phyloP scores from a whole-genome alignment of 2,113 vertebrate genomes.

The Sminthopsis crassicaudata region DNA sequence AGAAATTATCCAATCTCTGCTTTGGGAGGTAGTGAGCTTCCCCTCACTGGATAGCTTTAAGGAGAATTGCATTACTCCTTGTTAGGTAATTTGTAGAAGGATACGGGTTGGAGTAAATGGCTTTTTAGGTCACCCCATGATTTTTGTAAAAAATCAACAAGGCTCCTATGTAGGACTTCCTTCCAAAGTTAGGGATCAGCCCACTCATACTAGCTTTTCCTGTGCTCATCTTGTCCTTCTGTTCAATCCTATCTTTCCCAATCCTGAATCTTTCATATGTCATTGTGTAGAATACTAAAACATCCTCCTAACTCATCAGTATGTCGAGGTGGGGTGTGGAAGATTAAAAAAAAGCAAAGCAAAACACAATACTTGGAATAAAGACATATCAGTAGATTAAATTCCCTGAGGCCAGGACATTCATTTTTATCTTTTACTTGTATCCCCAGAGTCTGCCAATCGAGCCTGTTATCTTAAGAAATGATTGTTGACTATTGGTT shows the following conservation, averaged over 20 bases:
- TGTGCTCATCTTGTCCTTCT: not conserved
- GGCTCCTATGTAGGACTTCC: not conserved
- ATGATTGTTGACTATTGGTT: not conserved
- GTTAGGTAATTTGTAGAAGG: not conserved
- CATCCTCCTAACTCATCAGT: not conserved
- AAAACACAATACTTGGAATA: not conserved
- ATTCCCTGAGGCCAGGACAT: not conserved
- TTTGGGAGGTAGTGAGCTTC: not conserved
- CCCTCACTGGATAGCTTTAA: not conserved
- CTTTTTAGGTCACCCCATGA: not conserved
- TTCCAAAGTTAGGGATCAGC: not conserved
- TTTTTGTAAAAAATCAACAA: not conserved
- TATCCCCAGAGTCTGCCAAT: not conserved
- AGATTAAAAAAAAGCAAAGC: too few relatives aligned
- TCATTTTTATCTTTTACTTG: not conserved
- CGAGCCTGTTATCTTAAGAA: not conserved
- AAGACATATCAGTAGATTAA: not conserved
- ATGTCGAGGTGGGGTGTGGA: not conserved
- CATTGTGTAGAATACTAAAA: not conserved
- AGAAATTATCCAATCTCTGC: not conserved
- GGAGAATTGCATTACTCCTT: not conserved
- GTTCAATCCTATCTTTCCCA: not conserved
- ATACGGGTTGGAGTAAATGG: not conserved
- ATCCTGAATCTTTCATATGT: too few relatives aligned
- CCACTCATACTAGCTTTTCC: not conserved